Evolutionary conservation across 2,888 invertebrate genomes (phyloP), one percentile per base, ranked within the genome.

Genomic region (Dasysyrphus albostriatus): DNA sequence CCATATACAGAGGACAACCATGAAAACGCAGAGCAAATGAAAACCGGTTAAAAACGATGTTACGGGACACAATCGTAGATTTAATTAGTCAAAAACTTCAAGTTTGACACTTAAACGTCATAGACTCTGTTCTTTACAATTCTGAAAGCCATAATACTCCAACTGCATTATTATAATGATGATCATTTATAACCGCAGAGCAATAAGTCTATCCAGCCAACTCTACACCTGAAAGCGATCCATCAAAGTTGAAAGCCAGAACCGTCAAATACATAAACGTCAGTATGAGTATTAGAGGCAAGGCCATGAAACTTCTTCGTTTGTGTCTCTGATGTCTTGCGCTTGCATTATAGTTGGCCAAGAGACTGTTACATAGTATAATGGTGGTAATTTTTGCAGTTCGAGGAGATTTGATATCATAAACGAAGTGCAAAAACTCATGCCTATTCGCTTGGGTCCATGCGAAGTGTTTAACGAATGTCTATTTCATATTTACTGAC

Each of bases 201-300:
- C 70, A 65, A 75, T 75, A 72, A 80, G 44, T 75, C 59, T 61
- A 73, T 75, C 29, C 78, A 73, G 54, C 77, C 83, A 77, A 72
- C 61, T 75, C 76, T 72, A 44, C 80, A 75, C 58, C 70, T 72
- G 58, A 72, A 58, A 65, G 51, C 84, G 63, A 84, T 85, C 67
- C 58, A 78, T 82, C 77, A 81, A 76, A 72, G 72, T 61, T 76
- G 56, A 74, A 73, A 65, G 63, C 74, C 74, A 82, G 82, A 82
- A 82, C 81, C 81, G 77, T 74, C 82, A 82, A 77, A 82, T 58
- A 67, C 77, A 85, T 74, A 63, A 69, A 74, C 72, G 82, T 81
- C 82, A 74, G 73, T 56, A 77, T 81, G 77, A 74, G 73, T 56
- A 77, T 73, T 81, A 56, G 77, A 76, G 72, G 81, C 81, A 81